A percentile compares a stretch with the other conserved stretches of the same genome.
Evolutionary conservation across 2,888 invertebrate genomes (phyloP).

Genomic region (Leptura quadrifasciata): DNA sequence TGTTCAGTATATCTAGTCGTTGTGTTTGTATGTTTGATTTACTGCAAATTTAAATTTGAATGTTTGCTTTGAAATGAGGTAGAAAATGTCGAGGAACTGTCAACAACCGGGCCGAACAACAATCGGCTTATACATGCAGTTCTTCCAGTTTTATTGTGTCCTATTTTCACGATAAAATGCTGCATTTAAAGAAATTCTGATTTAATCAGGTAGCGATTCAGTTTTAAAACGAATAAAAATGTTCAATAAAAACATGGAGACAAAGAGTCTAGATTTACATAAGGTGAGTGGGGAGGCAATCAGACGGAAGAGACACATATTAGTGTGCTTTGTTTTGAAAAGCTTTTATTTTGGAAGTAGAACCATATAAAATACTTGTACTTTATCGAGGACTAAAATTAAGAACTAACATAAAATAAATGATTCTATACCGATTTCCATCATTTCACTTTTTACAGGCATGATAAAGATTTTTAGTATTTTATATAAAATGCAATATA

Average conservation of each 20-base stretch:
- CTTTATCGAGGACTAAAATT: too few relatives aligned
- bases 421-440: too few relatives aligned
- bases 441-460: too few relatives aligned
- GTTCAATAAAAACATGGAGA: constrained; percentile 10
- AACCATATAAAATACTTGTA: too few relatives aligned
- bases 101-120: constrained; percentile 40
- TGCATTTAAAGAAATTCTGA: constrained; percentile 8
- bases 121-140: constrained; percentile 25
- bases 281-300: neutral
- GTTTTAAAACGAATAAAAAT: constrained; percentile 4
- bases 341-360: neutral
- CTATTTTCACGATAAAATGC: constrained; percentile 21
- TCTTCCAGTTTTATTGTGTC: constrained; percentile 27
- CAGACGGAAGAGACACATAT: neutral
- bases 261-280: constrained; percentile 3
- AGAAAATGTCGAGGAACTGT: constrained; percentile 46
- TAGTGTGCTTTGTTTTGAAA: neutral
- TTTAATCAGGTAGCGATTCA: constrained; percentile 21
- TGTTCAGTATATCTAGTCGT: constrained; percentile 14
- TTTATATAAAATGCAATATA: too few relatives aligned
- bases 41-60: constrained; percentile 53
- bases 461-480: too few relatives aligned
- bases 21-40: constrained; percentile 49
- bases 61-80: constrained; percentile 50
- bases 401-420: too few relatives aligned